Evolutionary conservation across 2,113 vertebrate genomes (phyloP).

Genomic region (Illadopsis cleaveri): DNA sequence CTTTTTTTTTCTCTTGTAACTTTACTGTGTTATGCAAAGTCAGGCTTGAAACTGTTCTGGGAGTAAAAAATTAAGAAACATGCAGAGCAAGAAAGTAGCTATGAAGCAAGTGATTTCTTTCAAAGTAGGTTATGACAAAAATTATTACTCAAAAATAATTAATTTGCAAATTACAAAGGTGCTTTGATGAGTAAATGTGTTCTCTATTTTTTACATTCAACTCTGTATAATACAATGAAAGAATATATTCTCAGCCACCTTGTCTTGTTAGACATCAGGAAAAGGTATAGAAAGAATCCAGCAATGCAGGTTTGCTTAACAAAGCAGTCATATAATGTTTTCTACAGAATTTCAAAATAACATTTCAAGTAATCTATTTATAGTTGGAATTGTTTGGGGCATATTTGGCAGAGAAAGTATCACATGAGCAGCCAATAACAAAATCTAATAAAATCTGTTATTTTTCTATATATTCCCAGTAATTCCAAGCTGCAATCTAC

Average conservation of each 20-base stretch:
- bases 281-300: not conserved
- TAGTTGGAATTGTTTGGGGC: not conserved
- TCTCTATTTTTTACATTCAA: not conserved
- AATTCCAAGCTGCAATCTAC: not conserved
- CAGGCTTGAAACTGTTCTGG: not conserved
- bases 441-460: not conserved
- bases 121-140: not conserved
- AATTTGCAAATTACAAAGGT: not conserved
- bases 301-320: not conserved
- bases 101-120: not conserved
- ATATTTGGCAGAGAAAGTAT: not conserved
- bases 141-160: not conserved
- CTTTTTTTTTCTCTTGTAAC: not conserved
- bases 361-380: not conserved
- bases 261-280: not conserved
- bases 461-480: not conserved
- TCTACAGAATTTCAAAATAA: not conserved
- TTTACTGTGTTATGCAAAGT: not conserved
- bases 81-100: not conserved
- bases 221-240: not conserved
- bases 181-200: not conserved
- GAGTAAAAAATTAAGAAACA: not conserved
- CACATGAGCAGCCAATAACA: not conserved
- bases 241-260: not conserved
- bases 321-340: not conserved